phyloP scores from a whole-genome alignment of 2,797 vertebrate genomes.

The Tinamus major region DNA sequence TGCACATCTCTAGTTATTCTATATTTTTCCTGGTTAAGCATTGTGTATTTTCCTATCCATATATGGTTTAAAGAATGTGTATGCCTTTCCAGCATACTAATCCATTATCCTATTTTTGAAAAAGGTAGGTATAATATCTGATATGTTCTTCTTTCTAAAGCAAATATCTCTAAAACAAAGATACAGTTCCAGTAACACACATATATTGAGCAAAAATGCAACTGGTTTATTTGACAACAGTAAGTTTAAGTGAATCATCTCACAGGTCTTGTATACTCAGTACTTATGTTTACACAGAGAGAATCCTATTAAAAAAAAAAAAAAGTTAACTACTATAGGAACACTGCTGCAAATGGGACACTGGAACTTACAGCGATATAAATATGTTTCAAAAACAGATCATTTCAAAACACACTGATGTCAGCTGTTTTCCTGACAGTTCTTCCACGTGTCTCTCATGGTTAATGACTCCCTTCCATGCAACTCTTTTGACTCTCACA shows the following conservation, averaged over 20 bases:
- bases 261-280: background rate
- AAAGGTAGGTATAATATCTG: background rate
- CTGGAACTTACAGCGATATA: background rate
- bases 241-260: background rate
- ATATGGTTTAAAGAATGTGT: background rate
- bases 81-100: background rate
- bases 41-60: background rate
- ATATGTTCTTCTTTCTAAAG: background rate
- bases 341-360: background rate
- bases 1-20: background rate
- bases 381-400: background rate
- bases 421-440: background rate
- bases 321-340: background rate
- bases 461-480: background rate
- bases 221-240: background rate
- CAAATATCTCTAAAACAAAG: background rate
- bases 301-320: background rate
- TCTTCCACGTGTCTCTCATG: background rate
- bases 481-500: background rate
- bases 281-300: background rate
- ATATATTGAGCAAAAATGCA: background rate
- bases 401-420: background rate
- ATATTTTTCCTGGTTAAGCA: background rate
- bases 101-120: background rate
- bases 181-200: background rate